Percentiles rank a stretch among this genome's conserved stretches.
Conservation (phyloP, 2,113 vertebrate species). For the Seriola aureovittata region DNA sequence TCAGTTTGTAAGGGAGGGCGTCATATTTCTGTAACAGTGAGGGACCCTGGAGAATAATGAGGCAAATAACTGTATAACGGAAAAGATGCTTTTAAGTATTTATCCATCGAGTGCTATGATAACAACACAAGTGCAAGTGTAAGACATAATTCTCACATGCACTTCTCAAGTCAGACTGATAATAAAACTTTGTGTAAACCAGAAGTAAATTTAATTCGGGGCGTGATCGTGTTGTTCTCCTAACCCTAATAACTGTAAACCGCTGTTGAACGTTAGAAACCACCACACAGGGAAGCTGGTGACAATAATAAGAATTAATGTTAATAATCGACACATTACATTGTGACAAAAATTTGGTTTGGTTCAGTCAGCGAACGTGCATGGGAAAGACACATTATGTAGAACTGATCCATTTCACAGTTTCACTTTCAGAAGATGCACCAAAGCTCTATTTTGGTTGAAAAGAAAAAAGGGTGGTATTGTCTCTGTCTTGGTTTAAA, state of each 20-base stretch:
- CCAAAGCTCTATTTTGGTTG: background rate
- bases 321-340: background rate
- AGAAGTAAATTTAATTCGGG: background rate
- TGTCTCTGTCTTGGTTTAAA: background rate
- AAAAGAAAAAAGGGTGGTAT: too few relatives aligned
- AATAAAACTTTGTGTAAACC: conserved; percentile 8
- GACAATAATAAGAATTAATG: background rate
- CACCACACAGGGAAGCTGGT: background rate
- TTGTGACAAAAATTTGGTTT: too few relatives aligned
- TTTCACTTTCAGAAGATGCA: background rate
- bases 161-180: background rate
- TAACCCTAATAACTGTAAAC: background rate
- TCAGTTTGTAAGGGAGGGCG: background rate
- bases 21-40: conserved; percentile 9
- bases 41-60: background rate
- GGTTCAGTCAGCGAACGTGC: too few relatives aligned
- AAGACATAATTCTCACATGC: background rate
- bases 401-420: too few relatives aligned
- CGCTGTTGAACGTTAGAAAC: background rate
- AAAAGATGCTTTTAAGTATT: conserved; percentile 16
- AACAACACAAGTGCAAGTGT: background rate
- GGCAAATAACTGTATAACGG: background rate
- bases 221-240: background rate
- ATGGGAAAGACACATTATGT: too few relatives aligned
- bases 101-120: conserved; percentile 10